A percentile compares a stretch with the other conserved stretches of the same genome.
Evolutionary conservation across 2,888 invertebrate species (phyloP).

Genomic region (Pogonocherus hispidulus): DNA sequence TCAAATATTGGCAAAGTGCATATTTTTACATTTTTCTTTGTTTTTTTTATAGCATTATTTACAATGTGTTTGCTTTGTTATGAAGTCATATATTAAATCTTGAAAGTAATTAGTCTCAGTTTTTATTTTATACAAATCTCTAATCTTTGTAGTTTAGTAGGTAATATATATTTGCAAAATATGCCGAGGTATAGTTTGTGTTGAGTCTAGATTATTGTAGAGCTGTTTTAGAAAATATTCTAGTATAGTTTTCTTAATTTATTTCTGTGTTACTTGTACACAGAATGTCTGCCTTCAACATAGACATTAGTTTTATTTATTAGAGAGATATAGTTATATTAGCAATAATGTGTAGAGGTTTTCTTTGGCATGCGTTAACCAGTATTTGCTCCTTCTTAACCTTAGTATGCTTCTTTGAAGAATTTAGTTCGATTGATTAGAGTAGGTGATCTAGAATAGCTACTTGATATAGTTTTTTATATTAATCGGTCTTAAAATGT

Average conservation of each 20-base stretch:
- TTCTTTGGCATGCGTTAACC: slow-evolving; percentile 41
- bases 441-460: slow-evolving; percentile 36
- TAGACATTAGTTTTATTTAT: slow-evolving; percentile 46
- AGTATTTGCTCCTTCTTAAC: slow-evolving; percentile 35
- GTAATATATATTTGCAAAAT: slow-evolving; percentile 37
- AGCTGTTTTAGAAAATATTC: slow-evolving; percentile 48
- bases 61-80: neutral
- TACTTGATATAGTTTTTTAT: neutral
- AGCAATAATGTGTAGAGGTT: slow-evolving; percentile 56
- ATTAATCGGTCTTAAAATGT: slow-evolving; percentile 9
- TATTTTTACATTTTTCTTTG: neutral
- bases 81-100: neutral
- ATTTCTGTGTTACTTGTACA: slow-evolving; percentile 43
- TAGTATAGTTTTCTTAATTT: slow-evolving; percentile 45
- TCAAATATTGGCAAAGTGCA: too few species aligned
- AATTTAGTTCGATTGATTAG: slow-evolving; percentile 30
- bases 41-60: neutral
- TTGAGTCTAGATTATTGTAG: slow-evolving; percentile 60
- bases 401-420: slow-evolving; percentile 57
- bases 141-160: slow-evolving; percentile 36
- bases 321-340: slow-evolving; percentile 42
- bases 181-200: slow-evolving; percentile 69
- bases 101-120: neutral
- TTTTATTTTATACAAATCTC: neutral
- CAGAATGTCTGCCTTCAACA: slow-evolving; percentile 55